A percentile compares a stretch with the other conserved stretches of the same genome.
These are phyloP conservation scores for Eublepharis macularius DNA, from an alignment of 2,113 vertebrate genomes.

Conservation along the genomic window DNA sequence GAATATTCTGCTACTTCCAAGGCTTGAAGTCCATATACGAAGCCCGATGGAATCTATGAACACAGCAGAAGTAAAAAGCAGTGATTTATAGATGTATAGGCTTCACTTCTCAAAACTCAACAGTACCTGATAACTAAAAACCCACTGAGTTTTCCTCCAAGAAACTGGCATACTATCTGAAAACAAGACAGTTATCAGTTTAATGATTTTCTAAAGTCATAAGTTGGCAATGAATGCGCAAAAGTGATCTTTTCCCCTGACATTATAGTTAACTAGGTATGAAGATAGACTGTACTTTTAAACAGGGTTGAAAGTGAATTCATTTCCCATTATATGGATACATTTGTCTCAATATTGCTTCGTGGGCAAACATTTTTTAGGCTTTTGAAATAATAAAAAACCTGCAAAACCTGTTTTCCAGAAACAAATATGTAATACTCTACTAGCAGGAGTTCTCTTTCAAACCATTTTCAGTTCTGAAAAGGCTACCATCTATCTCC, in stretches of 20 bases:
- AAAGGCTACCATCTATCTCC: not conserved
- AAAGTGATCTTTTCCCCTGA: not conserved
- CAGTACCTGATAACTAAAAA: constrained; percentile 52
- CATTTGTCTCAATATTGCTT: not conserved
- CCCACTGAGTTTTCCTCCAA: not conserved
- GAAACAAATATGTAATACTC: not conserved
- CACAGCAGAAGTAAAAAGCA: constrained; percentile 65
- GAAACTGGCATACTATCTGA: not conserved
- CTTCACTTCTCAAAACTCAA: constrained; percentile 58
- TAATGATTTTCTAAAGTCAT: not conserved
- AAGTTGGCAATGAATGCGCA: not conserved
- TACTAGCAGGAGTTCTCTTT: not conserved
- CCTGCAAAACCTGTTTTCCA: not conserved
- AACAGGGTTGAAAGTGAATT: not conserved
- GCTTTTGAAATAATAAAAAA: not conserved
- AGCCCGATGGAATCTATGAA: constrained; percentile 56
- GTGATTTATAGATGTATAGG: constrained; percentile 58
- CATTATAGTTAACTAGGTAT: not conserved
- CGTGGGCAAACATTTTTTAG: not conserved
- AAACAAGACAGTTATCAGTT: not conserved
- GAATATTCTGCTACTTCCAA: constrained; percentile 60
- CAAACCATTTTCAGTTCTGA: not conserved
- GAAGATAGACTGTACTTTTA: not conserved
- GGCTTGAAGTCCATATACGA: constrained; percentile 48
- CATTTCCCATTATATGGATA: too few species aligned